Evolutionary conservation across 2,797 vertebrate genomes (phyloP), one percentile per base, ranked within the genome.

Genomic region (Gymnoscopelus braueri): DNA sequence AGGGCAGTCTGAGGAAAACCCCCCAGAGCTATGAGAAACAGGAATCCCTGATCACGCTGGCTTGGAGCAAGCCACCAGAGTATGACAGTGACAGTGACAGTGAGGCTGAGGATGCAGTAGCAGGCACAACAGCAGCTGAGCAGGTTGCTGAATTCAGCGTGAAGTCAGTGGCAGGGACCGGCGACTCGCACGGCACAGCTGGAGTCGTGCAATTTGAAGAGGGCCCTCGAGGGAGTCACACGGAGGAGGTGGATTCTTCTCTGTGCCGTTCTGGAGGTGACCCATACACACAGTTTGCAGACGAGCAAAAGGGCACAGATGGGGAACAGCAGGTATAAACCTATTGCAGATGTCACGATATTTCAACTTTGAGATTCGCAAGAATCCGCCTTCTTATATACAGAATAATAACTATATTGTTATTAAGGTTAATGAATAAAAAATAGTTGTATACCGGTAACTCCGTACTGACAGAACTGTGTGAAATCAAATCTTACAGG

Each of bases 1-100:
- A 64, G 6, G 49, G 3, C 6, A 50, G 35, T 1, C 49, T 14
- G n/a, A 51, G 55, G 12, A 72, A 71, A 14, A 60, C 15, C 8
- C 57, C 62, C 1, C 63, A 84, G 64, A 71, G 67, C 67, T 82
- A 62, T 54, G 91, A 94, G 77, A 90, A 94, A 65, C 92, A 93
- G 81, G 93, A 76, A 58, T 94, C 92, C 44, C 74, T 95, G 68
- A 94, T 95, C 65, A 60, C 93, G 2, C 66, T 92, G 1, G 94
- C 94, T 47, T 94, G 94, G 94, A 91, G 94, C 81, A 92, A 91
- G 81, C 88, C 78, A 39, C 48, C 75, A 5, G 78, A 85, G 47
- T 67, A 75, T 3, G 47, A 72, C 3, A 60, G 19, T 1, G 47
- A 72, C 3, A 60, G 19, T 1, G 65, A 83, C 39, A 5, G 11